Base-by-base conservation (phyloP, 2,888 invertebrate species). In the Sabatieria punctata region DNA sequence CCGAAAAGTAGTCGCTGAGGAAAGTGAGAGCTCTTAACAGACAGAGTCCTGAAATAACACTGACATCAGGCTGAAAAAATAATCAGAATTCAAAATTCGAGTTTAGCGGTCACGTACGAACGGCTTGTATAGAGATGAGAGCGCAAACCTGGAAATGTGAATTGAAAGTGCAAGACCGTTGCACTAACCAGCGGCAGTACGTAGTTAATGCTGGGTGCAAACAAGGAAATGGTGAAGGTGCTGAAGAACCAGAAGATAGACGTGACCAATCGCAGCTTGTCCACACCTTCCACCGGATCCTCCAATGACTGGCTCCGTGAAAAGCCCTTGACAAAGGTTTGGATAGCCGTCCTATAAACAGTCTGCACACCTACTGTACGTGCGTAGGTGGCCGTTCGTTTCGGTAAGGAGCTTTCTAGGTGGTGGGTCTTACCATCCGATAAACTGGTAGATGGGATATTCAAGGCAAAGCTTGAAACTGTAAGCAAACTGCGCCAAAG, bases 341-440 rank as follows among this genome's bases (percentile, higher is more conserved):
- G 8, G n/a, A 41, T 3, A n/a, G 26, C 41, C 23, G 41, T 41
- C 41, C 41, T 41, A n/a, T n/a, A n/a, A n/a, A n/a, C n/a, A n/a
- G n/a, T n/a, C n/a, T n/a, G n/a, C n/a, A n/a, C n/a, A n/a, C n/a
- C n/a, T n/a, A n/a, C n/a, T n/a, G n/a, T n/a, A n/a, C n/a, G n/a
- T n/a, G n/a, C n/a, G n/a, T n/a, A n/a, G n/a, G n/a, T n/a, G n/a
- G n/a, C n/a, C n/a, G n/a, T n/a, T n/a, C n/a, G n/a, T n/a, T n/a
- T n/a, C n/a, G n/a, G n/a, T n/a, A n/a, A n/a, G n/a, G n/a, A n/a
- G n/a, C n/a, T n/a, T n/a, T n/a, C n/a, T n/a, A n/a, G n/a, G n/a
- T n/a, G n/a, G n/a, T n/a, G n/a, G n/a, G n/a, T n/a, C n/a, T n/a
- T 38, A 46, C 46, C 46, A 46, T 21, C 36, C 46, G 15, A 46